Base-by-base conservation (phyloP, 2,113 vertebrate species). In the Xenopus borealis region DNA sequence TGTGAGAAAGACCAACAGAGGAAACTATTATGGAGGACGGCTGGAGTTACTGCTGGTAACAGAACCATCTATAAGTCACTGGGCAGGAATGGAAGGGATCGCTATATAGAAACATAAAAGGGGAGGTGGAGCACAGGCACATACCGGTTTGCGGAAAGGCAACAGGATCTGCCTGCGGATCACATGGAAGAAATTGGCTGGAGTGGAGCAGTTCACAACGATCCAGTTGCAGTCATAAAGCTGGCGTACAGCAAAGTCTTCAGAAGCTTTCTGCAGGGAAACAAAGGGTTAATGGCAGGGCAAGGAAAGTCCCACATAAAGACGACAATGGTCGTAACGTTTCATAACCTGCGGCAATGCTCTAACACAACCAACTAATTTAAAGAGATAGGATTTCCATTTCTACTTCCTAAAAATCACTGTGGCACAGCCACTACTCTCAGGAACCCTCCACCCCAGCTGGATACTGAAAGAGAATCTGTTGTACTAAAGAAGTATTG, bases 191-290 rank as follows among this genome's bases (percentile, higher is more conserved):
- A 91, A 96, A 85, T 95, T 98, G 62, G 92, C 94, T 0, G 96
- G 96, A 10, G 89, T 93, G 18, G 96, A 97, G 85, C 95, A 97
- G 89, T 96, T 98, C 50, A 95, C 95, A 0, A 97, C 94, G 0
- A 98, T 95, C 96, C 96, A 98, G 86, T 98, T 98, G 78, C 95
- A 95, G 71, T 97, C 95, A 0, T 95, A 91, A 6, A 98, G 91
- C 84, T 98, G 96, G 68, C 84, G 91, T 69, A 94, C 86, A 0
- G 94, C 92, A 0, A 98, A 95, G 79, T 95, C 93, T 0, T 91
- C 86, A 0, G 86, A 73, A 20, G 92, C 81, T 82, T 93, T 91
- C 96, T 98, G 80, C 16, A 0, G 58, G 66, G 70, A 7, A 40
- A 79, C 62, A 1, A 0, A 50, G 64, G 2, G 50, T 13, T 12